phyloP scores from a whole-genome alignment of 2,888 invertebrate species.

The Volucella bombylans region DNA sequence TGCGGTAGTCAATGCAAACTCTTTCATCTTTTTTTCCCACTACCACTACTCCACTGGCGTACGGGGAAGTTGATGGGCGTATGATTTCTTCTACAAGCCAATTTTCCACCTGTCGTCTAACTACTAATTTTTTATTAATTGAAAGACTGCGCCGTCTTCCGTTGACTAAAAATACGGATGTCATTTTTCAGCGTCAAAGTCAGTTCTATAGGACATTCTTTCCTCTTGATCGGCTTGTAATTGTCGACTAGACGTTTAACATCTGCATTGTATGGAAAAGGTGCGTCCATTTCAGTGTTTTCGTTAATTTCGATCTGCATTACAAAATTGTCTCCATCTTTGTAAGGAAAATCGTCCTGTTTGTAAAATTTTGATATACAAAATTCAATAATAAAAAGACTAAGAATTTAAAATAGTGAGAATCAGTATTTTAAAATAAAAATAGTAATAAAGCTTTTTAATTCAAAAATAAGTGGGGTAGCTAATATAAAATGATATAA shows the following conservation, averaged over 20 bases:
- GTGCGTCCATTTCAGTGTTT: too few species aligned
- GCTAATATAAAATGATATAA: too few species aligned
- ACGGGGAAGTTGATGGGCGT: conserved; percentile 76
- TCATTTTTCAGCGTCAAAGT: conserved; percentile 22
- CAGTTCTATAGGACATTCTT: conserved; percentile 12
- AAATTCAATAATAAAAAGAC: too few species aligned
- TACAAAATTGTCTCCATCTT: too few species aligned
- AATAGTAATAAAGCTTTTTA: too few species aligned
- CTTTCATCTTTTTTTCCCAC: conserved; percentile 69
- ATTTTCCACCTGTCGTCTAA: conserved; percentile 75
- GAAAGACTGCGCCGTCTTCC: conserved; percentile 19
- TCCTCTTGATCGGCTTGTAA: conserved; percentile 2
- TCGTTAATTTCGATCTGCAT: too few species aligned
- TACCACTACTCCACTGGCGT: conserved; percentile 73
- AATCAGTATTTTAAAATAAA: too few species aligned
- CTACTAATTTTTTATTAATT: conserved; percentile 53
- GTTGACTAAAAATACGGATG: conserved; percentile 6
- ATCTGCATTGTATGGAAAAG: too few species aligned
- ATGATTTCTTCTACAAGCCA: conserved; percentile 78
- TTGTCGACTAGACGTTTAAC: conserved; percentile 20
- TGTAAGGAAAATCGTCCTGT: too few species aligned
- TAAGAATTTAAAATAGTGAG: too few species aligned
- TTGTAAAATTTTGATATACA: too few species aligned
- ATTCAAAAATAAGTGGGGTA: too few species aligned
- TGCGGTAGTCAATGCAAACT: conserved; percentile 79